Percentiles rank a stretch among this genome's conserved stretches.
These are phyloP conservation scores for Lydus trimaculatus DNA, from an alignment of 2,888 invertebrate genomes.

Conservation along the genomic window DNA sequence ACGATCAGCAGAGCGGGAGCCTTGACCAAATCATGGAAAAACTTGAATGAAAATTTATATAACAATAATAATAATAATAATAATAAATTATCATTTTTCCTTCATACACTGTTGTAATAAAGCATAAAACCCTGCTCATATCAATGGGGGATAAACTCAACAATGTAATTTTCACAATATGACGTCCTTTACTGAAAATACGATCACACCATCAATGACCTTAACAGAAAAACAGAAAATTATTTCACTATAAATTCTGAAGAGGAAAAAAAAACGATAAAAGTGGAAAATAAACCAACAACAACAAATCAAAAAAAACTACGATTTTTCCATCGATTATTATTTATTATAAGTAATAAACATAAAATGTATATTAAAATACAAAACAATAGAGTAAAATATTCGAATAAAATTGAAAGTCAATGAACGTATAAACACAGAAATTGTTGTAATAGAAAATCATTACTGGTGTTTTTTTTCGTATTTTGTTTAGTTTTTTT, in stretches of 20 bases:
- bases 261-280: not conserved
- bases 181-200: not conserved
- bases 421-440: not conserved
- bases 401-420: not conserved
- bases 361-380: not conserved
- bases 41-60: not conserved
- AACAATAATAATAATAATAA: not conserved
- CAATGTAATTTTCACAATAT: constrained; percentile 8
- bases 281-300: not conserved
- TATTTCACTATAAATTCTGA: not conserved
- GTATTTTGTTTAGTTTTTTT: not conserved
- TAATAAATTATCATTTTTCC: not conserved
- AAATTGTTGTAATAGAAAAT: not conserved
- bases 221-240: not conserved
- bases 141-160: constrained; percentile 33
- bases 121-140: constrained; percentile 39
- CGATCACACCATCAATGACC: not conserved
- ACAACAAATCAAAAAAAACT: not conserved
- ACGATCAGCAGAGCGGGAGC: no score
- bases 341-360: not conserved
- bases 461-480: not conserved
- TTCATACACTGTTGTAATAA: constrained; percentile 27
- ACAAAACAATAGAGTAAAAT: not conserved
- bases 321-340: not conserved
- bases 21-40: not conserved